Evolutionary conservation across 2,113 vertebrate species (phyloP), one percentile per base, ranked within the genome.

Genomic region (Cathartes aura): DNA sequence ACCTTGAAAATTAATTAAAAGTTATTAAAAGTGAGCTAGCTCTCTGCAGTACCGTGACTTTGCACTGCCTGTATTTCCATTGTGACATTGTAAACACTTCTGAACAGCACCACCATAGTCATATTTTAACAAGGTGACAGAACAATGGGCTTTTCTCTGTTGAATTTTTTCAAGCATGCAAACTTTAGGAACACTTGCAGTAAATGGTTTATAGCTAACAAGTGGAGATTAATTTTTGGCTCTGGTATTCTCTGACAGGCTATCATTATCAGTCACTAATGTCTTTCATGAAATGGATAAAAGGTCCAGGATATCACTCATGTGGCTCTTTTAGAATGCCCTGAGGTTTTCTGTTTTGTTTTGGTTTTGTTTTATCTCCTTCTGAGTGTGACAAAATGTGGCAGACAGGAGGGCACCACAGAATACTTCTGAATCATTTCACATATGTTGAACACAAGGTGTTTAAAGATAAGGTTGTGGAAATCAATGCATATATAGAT

Each of bases 351-450:
- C 60, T 87, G 64, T 1, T 91, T 94, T 94, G 68, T 5, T 87
- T 95, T 94, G 83, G 0, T 87, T 96, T 89, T 74, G 47, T 96
- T 97, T 96, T 96, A 97, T 97, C 96, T 96, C 48, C 89, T 32
- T 86, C 88, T 96, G 97, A 96, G 81, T 93, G 92, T 82, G 93
- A 95, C 82, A 96, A 82, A 94, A 93, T 78, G 94, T 38, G 59
- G 86, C 88, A 96, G 95, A 97, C 81, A 96, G 84, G 72, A 95
- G 74, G 80, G 76, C 84, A 90, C 87, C 58, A 1, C 74, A 53
- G 58, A 91, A 71, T 52, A 36, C 53, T 96, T 87, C 58, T 82
- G 83, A 96, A 91, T 97, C 76, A 67, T 87, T 94, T 85, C 67
- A 36, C 96, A 95, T 94, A 74, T 82, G 88, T 85, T 91, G 83